Evolutionary conservation across 2,113 vertebrate genomes (phyloP).

Genomic region (Siniperca knerii): DNA sequence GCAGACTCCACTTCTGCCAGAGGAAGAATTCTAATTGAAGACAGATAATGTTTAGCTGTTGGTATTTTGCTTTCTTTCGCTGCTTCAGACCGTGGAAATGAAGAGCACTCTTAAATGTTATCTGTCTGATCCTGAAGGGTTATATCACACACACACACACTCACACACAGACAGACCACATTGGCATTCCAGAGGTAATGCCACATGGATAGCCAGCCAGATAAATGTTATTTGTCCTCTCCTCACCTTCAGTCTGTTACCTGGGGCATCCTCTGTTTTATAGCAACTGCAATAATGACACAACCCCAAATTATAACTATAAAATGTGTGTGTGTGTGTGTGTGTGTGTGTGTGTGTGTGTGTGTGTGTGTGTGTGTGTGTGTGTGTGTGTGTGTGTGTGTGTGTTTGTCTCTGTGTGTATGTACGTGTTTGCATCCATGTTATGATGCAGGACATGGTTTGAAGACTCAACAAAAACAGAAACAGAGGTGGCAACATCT

Average conservation of each 20-base stretch:
- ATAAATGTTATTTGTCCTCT: slow-evolving; percentile 66
- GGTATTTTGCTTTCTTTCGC: slow-evolving; percentile 50
- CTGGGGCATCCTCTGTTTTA: slow-evolving; percentile 45
- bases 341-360: slow-evolving; percentile 4
- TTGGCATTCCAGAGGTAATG: slow-evolving; percentile 57
- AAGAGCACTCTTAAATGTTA: slow-evolving; percentile 66
- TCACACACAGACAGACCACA: slow-evolving; percentile 28
- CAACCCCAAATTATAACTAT: slow-evolving; percentile 23
- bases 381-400: not conserved
- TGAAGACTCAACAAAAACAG: slow-evolving; percentile 13
- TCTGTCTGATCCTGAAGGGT: slow-evolving; percentile 60
- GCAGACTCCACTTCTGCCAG: slow-evolving; percentile 14
- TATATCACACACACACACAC: slow-evolving; percentile 25
- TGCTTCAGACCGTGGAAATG: slow-evolving; percentile 51
- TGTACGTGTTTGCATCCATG: not conserved
- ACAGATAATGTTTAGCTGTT: slow-evolving; percentile 57
- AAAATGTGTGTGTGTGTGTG: not conserved
- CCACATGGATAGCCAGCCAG: slow-evolving; percentile 43
- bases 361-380: not conserved
- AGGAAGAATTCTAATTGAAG: slow-evolving; percentile 40
- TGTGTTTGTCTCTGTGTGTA: not conserved
- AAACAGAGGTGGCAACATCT: slow-evolving; percentile 20
- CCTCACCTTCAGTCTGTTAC: slow-evolving; percentile 52
- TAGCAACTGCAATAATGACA: slow-evolving; percentile 34
- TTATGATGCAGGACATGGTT: slow-evolving; percentile 8